Base-by-base conservation (phyloP, 2,888 invertebrate species). In the Holacanthella duospinosa region DNA sequence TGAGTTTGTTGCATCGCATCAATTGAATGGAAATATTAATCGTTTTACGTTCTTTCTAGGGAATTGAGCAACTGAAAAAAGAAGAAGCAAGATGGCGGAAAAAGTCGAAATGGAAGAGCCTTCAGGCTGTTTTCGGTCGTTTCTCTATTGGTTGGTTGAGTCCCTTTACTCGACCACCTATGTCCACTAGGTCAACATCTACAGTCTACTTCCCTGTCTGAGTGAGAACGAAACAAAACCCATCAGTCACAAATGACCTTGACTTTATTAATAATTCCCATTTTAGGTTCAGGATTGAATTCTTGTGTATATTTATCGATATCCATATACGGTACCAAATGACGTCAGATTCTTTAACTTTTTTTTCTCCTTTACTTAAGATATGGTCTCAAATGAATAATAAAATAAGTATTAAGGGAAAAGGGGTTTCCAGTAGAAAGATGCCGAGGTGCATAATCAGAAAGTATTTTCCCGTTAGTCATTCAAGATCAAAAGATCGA, bases 41-140 rank as follows among this genome's bases (percentile, higher is more conserved):
- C 44, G 29, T 55, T 57, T 43, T 48, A 12, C 48, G 21, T 61
- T 66, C 44, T 73, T 79, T 77, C 55, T 79, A 93, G 92, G 95
- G 95, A 53, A 97, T 97, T 73, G 97, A 97, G 77, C 93, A 93
- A 79, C 78, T 97, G 74, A 96, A 96, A 79, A 93, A 93, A 75
- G 96, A 97, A 75, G 89, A 93, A 77, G 90, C 92, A 1, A 82
- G 89, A 19, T 94, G 93, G 93, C 88, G 87, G 57, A 89, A 89
- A 74, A 91, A 90, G 74, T 92, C 93, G 0, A 82, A 90, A 59
- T 93, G 95, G 89, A 89, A 93, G 82, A 93, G 93, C 75, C 87
- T 97, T 73, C 93, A 94, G 76, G 86, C 93, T 0, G 97, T 99
- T 2, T 99, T 99, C 78, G 99, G 99, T 27, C 84, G 94, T 19